Evolutionary conservation across 2,888 invertebrate genomes (phyloP), one percentile per base, ranked within the genome.

Genomic region (Eumacrocentrus americanus): DNA sequence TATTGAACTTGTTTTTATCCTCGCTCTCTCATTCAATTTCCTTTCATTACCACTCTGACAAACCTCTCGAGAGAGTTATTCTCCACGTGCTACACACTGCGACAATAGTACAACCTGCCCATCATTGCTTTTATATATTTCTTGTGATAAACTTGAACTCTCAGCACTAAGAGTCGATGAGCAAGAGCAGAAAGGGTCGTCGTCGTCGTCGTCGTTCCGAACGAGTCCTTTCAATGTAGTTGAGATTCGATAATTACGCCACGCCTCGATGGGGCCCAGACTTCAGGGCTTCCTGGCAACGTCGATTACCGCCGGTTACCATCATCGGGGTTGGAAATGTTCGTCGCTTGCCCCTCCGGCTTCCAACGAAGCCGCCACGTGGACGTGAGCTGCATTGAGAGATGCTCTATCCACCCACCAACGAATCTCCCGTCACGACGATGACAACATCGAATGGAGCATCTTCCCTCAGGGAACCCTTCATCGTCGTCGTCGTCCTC

Each of bases 161-260:
- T n/a, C n/a, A n/a, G n/a, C n/a, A n/a, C n/a, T n/a, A n/a, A n/a
- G n/a, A n/a, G n/a, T n/a, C n/a, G n/a, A n/a, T n/a, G n/a, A n/a
- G n/a, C n/a, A n/a, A n/a, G n/a, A n/a, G n/a, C n/a, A n/a, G n/a
- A n/a, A n/a, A n/a, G n/a, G n/a, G n/a, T n/a, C n/a, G n/a, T n/a
- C n/a, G n/a, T n/a, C n/a, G n/a, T n/a, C n/a, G n/a, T n/a, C n/a
- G n/a, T n/a, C n/a, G n/a, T n/a, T n/a, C n/a, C n/a, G 62, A 53
- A 38, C 34, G 18, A 54, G 53, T 56, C 51, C 40, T 54, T 60
- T 59, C 60, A 58, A 63, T 48, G 56, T 48, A 46, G 40, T n/a
- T n/a, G 51, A 53, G 52, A 47, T 59, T 56, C 61, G 54, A 64
- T 63, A 66, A 66, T 66, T 66, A 55, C 61, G 47, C 47, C 53